These are phyloP conservation scores for Drosophila mimetica DNA, from an alignment of 2,888 invertebrate species.

Conservation along the genomic window DNA sequence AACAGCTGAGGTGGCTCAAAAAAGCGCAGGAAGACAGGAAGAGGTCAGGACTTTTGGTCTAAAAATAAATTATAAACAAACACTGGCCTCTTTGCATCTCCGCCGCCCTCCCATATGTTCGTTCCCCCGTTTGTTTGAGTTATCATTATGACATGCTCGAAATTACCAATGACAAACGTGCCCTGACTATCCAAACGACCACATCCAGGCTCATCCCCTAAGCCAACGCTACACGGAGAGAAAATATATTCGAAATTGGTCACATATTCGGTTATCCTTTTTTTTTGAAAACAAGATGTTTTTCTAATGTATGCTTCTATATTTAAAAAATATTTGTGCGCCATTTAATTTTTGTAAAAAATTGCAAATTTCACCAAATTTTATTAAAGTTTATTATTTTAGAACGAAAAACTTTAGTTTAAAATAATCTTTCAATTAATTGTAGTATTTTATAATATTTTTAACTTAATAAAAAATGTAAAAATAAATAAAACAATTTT, in stretches of 20 bases:
- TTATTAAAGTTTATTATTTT: too few relatives aligned
- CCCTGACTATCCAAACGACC: conserved; percentile 55
- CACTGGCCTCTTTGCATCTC: conserved; percentile 23
- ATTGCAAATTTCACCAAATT: too few relatives aligned
- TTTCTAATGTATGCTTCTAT: too few relatives aligned
- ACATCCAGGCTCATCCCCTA: conserved; percentile 21
- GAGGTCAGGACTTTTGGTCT: conserved; percentile 26
- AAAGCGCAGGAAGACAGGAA: conserved; percentile 4
- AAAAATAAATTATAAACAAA: conserved; percentile 45
- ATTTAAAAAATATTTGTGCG: too few relatives aligned
- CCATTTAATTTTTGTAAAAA: too few relatives aligned
- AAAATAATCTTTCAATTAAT: too few relatives aligned
- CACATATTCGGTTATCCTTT: too few relatives aligned
- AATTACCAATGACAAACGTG: conserved; percentile 80
- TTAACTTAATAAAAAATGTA: too few relatives aligned
- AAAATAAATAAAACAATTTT: too few relatives aligned
- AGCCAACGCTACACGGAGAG: conserved; percentile 1
- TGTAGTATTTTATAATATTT: too few relatives aligned
- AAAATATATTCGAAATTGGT: background rate
- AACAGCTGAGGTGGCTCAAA: conserved; percentile 52
- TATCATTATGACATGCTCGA: conserved; percentile 80
- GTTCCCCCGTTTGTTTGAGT: conserved; percentile 61
- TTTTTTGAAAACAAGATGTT: too few relatives aligned
- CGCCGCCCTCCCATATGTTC: conserved; percentile 35
- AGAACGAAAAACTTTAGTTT: too few relatives aligned